Conservation (phyloP, 30 jellyfish, hydroid and myxozoan genomes). For the Aurelia sp. region DNA sequence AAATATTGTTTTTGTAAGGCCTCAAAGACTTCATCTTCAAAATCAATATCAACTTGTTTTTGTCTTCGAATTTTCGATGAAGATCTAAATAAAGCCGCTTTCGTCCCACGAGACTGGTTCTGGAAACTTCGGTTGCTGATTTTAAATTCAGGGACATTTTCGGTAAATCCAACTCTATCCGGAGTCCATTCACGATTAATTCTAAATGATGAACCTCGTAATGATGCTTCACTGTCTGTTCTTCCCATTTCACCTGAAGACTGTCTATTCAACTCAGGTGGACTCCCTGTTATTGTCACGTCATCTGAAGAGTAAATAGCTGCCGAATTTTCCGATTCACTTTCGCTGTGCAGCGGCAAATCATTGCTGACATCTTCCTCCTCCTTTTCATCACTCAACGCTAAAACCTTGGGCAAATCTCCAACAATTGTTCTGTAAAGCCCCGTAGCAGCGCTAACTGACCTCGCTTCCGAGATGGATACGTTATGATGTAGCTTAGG, state of each 20-base stretch:
- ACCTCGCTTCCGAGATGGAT: constrained; percentile 84
- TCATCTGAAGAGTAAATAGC: constrained; percentile 2
- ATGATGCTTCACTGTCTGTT: neutral
- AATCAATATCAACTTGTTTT: constrained; percentile 8
- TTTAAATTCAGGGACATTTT: neutral
- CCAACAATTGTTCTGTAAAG: constrained; percentile 95
- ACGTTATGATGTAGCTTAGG: constrained; percentile 63
- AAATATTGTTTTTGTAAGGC: neutral
- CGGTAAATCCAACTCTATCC: neutral
- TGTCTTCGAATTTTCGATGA: constrained; percentile 57
- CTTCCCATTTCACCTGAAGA: neutral
- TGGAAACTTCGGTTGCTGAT: constrained; percentile 16
- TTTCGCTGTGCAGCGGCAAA: neutral
- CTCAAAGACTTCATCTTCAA: constrained; percentile 7
- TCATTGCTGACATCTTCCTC: neutral
- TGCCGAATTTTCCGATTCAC: constrained; percentile 1
- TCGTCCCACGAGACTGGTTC: constrained; percentile 8
- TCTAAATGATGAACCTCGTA: neutral
- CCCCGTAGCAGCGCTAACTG: constrained; percentile 92
- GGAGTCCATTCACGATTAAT: neutral
- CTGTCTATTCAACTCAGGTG: neutral
- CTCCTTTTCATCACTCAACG: constrained; percentile 8
- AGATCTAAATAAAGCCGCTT: constrained; percentile 23
- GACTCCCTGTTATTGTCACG: constrained; percentile 5
- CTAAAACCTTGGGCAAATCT: constrained; percentile 76